Conservation (phyloP, 2,888 invertebrate species). For the Agrotis exclamationis region DNA sequence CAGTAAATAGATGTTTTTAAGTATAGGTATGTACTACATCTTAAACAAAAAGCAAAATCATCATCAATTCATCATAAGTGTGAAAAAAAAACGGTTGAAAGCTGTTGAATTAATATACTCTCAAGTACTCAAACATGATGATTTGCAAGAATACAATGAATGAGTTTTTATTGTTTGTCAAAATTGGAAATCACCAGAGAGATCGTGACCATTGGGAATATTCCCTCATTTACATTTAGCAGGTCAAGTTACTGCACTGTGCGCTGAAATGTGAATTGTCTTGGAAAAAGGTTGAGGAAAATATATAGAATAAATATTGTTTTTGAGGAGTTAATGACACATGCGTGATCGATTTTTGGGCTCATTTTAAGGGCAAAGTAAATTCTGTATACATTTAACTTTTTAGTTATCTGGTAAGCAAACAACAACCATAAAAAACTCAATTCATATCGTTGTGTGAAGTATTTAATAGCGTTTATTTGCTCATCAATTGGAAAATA, state of each 20-base stretch:
- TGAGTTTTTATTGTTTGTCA: slow-evolving; percentile 32
- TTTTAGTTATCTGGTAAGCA: neutral
- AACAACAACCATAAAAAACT: slow-evolving; percentile 23
- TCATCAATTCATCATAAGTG: slow-evolving; percentile 6
- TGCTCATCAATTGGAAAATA: slow-evolving; percentile 45
- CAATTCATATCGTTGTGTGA: neutral
- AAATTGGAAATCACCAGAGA: slow-evolving; percentile 42
- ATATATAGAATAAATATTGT: neutral
- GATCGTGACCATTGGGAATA: slow-evolving; percentile 34
- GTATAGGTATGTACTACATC: too few species aligned
- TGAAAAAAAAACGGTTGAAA: slow-evolving; percentile 22
- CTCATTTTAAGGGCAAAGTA: neutral
- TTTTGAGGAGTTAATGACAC: slow-evolving; percentile 12
- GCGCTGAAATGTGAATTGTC: slow-evolving; percentile 9
- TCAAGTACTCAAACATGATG: slow-evolving; percentile 21
- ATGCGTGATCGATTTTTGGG: slow-evolving; percentile 15
- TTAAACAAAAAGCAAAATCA: slow-evolving; percentile 30
- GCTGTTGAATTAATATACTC: slow-evolving; percentile 10
- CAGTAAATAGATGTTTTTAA: too few species aligned
- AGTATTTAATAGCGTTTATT: slow-evolving; percentile 32
- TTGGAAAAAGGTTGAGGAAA: slow-evolving; percentile 25
- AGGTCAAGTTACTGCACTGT: slow-evolving; percentile 40
- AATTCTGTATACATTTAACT: neutral
- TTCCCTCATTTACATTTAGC: slow-evolving; percentile 41
- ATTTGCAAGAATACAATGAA: slow-evolving; percentile 27